phyloP scores from a whole-genome alignment of 2,113 vertebrate species.

The Scatophagus argus region DNA sequence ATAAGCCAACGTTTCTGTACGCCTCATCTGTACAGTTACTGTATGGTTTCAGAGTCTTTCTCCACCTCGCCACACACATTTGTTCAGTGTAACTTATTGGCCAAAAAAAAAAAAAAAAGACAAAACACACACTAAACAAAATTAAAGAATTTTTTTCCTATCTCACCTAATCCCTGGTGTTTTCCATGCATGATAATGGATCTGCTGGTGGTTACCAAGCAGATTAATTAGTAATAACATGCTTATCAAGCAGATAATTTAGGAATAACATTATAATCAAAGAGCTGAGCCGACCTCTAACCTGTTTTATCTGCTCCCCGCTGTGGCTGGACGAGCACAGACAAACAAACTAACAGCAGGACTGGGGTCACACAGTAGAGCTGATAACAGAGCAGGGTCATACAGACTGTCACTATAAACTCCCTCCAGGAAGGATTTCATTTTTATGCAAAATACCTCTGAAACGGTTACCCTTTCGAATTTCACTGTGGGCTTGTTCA shows the following conservation, averaged over 20 bases:
- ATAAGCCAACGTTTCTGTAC: no score
- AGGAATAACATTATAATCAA: conserved; percentile 75
- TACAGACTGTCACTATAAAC: neutral
- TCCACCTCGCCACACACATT: no score
- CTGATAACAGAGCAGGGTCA: conserved; percentile 62
- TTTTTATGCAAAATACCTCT: neutral
- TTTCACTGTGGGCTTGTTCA: neutral
- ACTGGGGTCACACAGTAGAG: conserved; percentile 54
- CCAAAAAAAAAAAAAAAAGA: no score
- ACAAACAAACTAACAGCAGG: conserved; percentile 70
- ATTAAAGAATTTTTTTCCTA: no score
- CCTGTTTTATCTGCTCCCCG: conserved; percentile 65
- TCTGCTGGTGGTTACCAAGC: conserved; percentile 27
- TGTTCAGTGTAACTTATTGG: no score
- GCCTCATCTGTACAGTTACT: no score
- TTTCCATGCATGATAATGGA: conserved; percentile 13
- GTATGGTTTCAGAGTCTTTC: no score
- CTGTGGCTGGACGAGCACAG: conserved; percentile 63
- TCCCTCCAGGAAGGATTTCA: neutral
- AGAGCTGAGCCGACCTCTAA: conserved; percentile 63
- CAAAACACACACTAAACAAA: no score
- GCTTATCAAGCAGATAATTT: conserved; percentile 77
- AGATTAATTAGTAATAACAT: conserved; percentile 74
- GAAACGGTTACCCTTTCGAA: neutral
- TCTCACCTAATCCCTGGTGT: neutral